These are phyloP conservation scores for Xiphydria camelus DNA, from an alignment of 2,888 invertebrate genomes.

Conservation along the genomic window DNA sequence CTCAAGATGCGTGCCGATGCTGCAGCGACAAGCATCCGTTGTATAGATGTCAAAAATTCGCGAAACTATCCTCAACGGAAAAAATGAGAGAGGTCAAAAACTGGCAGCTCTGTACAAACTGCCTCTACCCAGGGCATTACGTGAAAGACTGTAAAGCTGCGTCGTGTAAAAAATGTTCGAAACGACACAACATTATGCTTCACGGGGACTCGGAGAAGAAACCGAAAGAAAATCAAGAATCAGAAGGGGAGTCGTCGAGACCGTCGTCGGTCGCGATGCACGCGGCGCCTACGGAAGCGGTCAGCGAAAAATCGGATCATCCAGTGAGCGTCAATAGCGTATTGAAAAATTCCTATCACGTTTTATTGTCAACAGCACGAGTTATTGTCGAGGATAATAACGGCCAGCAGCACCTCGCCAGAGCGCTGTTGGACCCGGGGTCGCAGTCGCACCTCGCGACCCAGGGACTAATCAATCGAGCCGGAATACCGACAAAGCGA, in stretches of 20 bases:
- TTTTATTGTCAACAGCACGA: constrained; percentile 13
- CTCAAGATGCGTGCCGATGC: constrained; percentile 10
- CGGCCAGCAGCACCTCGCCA: neutral
- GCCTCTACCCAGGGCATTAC: constrained; percentile 4
- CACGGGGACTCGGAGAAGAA: constrained; percentile 10
- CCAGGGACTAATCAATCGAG: too few relatives aligned
- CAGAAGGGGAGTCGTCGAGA: too few relatives aligned
- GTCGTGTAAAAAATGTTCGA: constrained; percentile 2
- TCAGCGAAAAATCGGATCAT: neutral
- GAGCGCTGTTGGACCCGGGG: constrained; percentile 6
- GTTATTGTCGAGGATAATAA: neutral
- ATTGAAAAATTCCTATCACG: constrained; percentile 6
- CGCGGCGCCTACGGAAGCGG: neutral
- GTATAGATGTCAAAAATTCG: constrained; percentile 15
- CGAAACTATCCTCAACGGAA: constrained; percentile 10
- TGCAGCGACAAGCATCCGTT: constrained; percentile 15
- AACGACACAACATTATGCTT: constrained; percentile 15
- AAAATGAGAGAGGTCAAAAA: neutral
- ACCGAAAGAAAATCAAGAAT: neutral
- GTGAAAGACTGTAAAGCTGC: neutral
- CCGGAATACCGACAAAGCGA: too few relatives aligned
- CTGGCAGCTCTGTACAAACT: constrained; percentile 13
- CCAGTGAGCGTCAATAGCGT: constrained; percentile 10
- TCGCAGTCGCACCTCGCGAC: constrained; percentile 4
- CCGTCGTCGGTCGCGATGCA: constrained; percentile 2